Conservation (phyloP, 2,888 invertebrate species). For the Venustoraphidia nigricollis region DNA sequence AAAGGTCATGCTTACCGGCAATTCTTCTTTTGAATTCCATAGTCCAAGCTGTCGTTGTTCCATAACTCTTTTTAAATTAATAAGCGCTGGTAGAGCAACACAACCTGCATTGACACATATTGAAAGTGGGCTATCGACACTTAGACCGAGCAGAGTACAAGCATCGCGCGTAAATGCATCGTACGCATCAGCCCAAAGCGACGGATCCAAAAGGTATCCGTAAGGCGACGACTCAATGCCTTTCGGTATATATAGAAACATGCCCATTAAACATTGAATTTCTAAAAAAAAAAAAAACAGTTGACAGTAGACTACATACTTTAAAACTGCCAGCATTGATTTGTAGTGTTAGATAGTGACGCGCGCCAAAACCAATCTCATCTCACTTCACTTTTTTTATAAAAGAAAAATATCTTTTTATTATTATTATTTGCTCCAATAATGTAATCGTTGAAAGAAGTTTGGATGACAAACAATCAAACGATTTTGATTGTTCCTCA, state of each 20-base stretch:
- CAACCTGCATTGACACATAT: slow-evolving; percentile 89
- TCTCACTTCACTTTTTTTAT: no score
- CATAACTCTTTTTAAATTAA: slow-evolving; percentile 89
- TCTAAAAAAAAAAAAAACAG: slow-evolving; percentile 31
- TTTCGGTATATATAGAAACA: slow-evolving; percentile 59
- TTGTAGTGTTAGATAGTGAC: no score
- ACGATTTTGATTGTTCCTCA: no score
- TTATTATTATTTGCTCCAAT: no score
- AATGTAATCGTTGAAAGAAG: no score
- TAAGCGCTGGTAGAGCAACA: slow-evolving; percentile 81
- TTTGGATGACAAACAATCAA: no score
- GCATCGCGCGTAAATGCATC: slow-evolving; percentile 88
- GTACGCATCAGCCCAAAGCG: slow-evolving; percentile 71
- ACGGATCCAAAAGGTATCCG: slow-evolving; percentile 53
- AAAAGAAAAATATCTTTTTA: no score
- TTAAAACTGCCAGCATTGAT: no score
- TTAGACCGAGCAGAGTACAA: slow-evolving; percentile 78
- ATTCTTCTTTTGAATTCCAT: slow-evolving; percentile 89
- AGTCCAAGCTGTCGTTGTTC: slow-evolving; percentile 80
- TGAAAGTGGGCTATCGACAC: slow-evolving; percentile 77
- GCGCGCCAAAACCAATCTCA: no score
- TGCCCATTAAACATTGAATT: slow-evolving; percentile 75
- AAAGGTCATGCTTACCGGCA: slow-evolving; percentile 54
- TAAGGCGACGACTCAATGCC: slow-evolving; percentile 73
- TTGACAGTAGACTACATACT: no score